A percentile compares a stretch with the other conserved stretches of the same genome.
Conservation (phyloP, 2,113 vertebrate species). For the Gadus chalcogrammus region DNA sequence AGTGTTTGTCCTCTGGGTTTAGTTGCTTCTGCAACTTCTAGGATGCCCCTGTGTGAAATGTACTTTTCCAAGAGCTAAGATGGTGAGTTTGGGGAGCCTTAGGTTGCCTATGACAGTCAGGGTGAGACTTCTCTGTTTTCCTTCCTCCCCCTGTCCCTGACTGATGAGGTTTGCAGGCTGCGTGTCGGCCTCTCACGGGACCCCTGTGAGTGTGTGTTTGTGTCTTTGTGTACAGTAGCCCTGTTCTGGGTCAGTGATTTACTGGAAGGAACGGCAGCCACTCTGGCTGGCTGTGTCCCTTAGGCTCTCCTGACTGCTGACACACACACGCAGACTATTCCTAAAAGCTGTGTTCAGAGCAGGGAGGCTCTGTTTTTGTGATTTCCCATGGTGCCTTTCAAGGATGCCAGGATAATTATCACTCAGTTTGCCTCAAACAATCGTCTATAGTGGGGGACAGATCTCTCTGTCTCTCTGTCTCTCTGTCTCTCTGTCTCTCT, state of each 20-base stretch:
- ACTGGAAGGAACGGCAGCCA: conserved; percentile 37
- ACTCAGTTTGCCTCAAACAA: background rate
- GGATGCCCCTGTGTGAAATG: conserved; percentile 35
- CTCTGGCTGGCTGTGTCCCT: conserved; percentile 41
- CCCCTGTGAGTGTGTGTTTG: conserved; percentile 19
- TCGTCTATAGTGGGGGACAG: background rate
- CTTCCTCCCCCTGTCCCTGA: conserved; percentile 36
- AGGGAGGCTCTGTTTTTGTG: background rate
- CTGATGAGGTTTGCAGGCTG: conserved; percentile 63
- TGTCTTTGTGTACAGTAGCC: conserved; percentile 53
- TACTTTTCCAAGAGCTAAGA: conserved; percentile 46
- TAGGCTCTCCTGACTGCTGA: conserved; percentile 39
- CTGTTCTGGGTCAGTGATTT: conserved; percentile 52
- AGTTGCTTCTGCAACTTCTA: conserved; percentile 19
- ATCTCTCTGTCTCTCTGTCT: conserved; percentile 29
- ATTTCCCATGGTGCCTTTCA: background rate
- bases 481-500: conserved; percentile 29
- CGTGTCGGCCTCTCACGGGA: conserved; percentile 39
- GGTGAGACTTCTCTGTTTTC: conserved; percentile 44
- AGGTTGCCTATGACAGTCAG: conserved; percentile 9
- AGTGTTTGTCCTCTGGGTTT: conserved; percentile 17
- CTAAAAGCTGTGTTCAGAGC: conserved; percentile 13
- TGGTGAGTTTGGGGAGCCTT: conserved; percentile 30
- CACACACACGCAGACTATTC: conserved; percentile 21
- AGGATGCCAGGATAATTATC: background rate